These are phyloP conservation scores for Nesidiocoris tenuis DNA, from an alignment of 2,888 invertebrate genomes.

Conservation along the genomic window DNA sequence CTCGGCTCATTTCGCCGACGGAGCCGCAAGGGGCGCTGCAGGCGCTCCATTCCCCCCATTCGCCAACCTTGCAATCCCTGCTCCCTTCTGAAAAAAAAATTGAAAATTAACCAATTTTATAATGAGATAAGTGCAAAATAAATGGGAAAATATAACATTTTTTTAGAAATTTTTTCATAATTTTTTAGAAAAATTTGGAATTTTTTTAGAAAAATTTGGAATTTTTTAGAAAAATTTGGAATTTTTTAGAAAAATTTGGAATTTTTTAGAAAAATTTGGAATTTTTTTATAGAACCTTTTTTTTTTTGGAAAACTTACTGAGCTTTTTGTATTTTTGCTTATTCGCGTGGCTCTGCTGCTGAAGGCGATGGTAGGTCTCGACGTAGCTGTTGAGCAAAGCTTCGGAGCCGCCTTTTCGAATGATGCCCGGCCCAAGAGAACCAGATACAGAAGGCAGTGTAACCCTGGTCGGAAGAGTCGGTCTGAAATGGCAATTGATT, in stretches of 20 bases:
- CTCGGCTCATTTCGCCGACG: constrained; percentile 82
- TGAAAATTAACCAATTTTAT: too few relatives aligned
- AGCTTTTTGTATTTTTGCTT: constrained; percentile 55
- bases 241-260: too few relatives aligned
- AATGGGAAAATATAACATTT: too few relatives aligned
- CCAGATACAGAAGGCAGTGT: constrained; percentile 26
- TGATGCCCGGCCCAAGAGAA: constrained; percentile 61
- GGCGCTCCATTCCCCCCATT: constrained; percentile 83
- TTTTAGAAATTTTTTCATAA: too few relatives aligned
- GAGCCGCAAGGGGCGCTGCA: constrained; percentile 83
- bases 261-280: too few relatives aligned
- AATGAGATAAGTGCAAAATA: too few relatives aligned
- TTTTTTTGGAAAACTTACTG: too few relatives aligned
- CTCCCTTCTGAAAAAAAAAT: constrained; percentile 54
- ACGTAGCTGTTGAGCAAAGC: constrained; percentile 72
- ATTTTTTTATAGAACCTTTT: too few relatives aligned
- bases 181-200: too few relatives aligned
- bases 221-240: too few relatives aligned
- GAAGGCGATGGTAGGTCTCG: constrained; percentile 61
- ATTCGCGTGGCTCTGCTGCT: constrained; percentile 47
- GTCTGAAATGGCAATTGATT: constrained; percentile 41
- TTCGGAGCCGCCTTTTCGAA: constrained; percentile 67
- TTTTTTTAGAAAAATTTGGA: too few relatives aligned
- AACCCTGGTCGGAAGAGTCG: constrained; percentile 27
- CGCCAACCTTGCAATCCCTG: constrained; percentile 79